Percentiles rank a stretch among this genome's conserved stretches.
These are phyloP conservation scores for Coptotermes formosanus DNA, from an alignment of 1,140 invertebrate species.

Conservation along the genomic window DNA sequence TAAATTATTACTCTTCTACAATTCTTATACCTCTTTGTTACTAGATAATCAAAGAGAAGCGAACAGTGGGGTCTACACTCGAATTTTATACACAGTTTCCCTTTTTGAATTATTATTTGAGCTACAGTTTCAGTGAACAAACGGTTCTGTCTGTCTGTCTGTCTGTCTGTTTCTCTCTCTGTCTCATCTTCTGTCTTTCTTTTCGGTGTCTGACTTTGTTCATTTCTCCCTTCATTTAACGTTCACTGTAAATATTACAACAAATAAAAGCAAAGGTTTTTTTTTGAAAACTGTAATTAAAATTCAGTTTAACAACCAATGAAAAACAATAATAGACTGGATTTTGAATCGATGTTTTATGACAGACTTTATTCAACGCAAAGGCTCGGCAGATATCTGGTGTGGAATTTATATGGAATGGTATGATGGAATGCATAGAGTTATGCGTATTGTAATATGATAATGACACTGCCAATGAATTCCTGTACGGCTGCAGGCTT, in stretches of 20 bases:
- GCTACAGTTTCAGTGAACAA: slow-evolving; percentile 7
- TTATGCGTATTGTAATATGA: not conserved
- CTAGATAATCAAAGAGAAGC: slow-evolving; percentile 9
- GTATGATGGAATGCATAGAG: not conserved
- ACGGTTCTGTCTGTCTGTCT: not conserved
- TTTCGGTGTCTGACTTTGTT: not conserved
- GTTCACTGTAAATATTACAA: not conserved
- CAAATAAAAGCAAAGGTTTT: not conserved
- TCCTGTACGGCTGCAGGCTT: not conserved
- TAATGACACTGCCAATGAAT: not conserved
- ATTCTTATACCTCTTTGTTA: not conserved
- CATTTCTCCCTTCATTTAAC: not conserved
- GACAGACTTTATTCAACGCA: not conserved
- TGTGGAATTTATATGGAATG: not conserved
- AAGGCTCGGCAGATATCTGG: not conserved
- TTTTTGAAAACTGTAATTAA: not conserved
- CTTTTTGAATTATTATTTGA: slow-evolving; percentile 5
- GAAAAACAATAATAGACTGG: not conserved
- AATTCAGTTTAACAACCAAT: not conserved
- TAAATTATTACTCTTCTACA: not conserved
- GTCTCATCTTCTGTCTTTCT: not conserved
- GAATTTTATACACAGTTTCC: not conserved
- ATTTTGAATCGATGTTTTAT: slow-evolving; percentile 11
- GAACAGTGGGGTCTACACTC: not conserved
- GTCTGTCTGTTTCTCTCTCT: not conserved